These are phyloP conservation scores for Leiothrix lutea DNA, from an alignment of 2,113 vertebrate species.

Conservation along the genomic window DNA sequence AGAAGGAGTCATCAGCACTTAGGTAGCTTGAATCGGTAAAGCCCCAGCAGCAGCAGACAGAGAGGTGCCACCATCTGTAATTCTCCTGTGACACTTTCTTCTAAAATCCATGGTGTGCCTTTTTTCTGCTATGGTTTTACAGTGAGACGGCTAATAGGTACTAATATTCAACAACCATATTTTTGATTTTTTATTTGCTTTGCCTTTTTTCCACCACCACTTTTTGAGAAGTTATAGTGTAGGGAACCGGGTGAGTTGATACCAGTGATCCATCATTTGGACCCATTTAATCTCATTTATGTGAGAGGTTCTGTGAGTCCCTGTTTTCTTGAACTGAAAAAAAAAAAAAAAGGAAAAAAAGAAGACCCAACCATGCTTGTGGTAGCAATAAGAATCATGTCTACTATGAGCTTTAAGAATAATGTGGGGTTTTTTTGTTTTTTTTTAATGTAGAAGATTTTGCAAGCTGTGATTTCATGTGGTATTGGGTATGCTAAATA, in stretches of 20 bases:
- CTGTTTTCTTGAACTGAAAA: constrained; percentile 3
- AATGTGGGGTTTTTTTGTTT: neutral
- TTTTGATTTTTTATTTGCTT: neutral
- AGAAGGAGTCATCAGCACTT: neutral
- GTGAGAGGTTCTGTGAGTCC: neutral
- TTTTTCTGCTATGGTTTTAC: neutral
- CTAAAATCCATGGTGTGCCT: neutral
- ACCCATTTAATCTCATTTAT: neutral
- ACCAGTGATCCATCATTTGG: neutral
- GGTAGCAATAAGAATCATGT: neutral
- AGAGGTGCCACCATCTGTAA: neutral
- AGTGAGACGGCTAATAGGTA: neutral
- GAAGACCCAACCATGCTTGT: neutral
- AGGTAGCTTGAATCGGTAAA: neutral
- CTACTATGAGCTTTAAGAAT: neutral
- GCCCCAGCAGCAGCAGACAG: neutral
- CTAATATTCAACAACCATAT: neutral
- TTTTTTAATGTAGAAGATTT: constrained; percentile 29
- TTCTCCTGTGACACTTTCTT: neutral
- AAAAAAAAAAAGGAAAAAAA: neutral
- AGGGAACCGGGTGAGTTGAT: neutral
- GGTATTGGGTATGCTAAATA: neutral
- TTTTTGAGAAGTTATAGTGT: neutral
- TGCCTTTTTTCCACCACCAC: neutral
- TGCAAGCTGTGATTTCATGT: constrained; percentile 11